Conservation (phyloP, 1,140 invertebrate species). For the Drosophila paulistorum region DNA sequence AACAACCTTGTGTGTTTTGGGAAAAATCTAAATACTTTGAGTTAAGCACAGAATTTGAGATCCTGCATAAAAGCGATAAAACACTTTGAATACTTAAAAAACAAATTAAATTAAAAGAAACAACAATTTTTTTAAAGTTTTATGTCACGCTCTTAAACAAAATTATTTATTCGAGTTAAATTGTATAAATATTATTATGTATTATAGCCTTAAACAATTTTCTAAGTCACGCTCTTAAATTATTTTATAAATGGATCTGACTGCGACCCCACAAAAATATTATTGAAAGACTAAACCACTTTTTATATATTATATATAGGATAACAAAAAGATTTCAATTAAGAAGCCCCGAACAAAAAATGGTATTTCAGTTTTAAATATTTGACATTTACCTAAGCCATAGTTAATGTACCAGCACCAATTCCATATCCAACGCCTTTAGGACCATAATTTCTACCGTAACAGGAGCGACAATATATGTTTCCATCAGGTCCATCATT, state of each 20-base stretch:
- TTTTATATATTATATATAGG: too few relatives aligned
- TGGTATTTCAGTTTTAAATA: too few relatives aligned
- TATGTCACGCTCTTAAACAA: constrained; percentile 1
- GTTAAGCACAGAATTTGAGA: too few relatives aligned
- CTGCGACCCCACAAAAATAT: background rate
- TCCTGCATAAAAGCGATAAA: too few relatives aligned
- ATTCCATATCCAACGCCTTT: constrained; percentile 96
- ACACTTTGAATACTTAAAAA: too few relatives aligned
- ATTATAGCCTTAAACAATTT: background rate
- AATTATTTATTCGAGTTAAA: background rate
- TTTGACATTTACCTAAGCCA: constrained; percentile 77
- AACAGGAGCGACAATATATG: constrained; percentile 97
- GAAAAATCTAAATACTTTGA: too few relatives aligned
- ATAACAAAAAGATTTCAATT: too few relatives aligned
- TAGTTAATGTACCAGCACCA: constrained; percentile 93
- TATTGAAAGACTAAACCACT: background rate
- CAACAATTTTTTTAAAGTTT: background rate
- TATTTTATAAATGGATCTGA: background rate
- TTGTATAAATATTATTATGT: background rate
- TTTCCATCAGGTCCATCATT: constrained; percentile 96
- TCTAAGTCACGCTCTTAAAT: constrained; percentile 9
- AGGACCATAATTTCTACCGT: constrained; percentile 95
- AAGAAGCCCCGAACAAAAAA: too few relatives aligned
- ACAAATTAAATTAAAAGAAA: background rate
- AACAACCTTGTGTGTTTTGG: too few relatives aligned